phyloP scores from a whole-genome alignment of 2,797 vertebrate genomes.

The Gila robusta region DNA sequence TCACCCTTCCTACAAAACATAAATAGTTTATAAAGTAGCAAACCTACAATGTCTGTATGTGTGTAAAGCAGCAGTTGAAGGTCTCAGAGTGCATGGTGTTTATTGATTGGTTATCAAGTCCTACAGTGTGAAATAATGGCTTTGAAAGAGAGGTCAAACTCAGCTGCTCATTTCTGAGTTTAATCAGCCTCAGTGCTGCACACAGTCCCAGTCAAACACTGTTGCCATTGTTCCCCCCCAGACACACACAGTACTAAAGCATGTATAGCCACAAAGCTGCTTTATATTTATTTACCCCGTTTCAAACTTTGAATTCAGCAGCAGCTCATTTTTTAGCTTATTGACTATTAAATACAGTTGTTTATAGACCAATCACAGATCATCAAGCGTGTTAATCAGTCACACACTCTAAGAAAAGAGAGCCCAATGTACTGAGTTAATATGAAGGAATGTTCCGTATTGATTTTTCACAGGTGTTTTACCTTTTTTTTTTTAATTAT shows the following conservation, averaged over 20 bases:
- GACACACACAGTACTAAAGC: background rate
- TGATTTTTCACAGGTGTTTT: background rate
- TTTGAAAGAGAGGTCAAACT: constrained; percentile 55
- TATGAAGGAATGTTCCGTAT: background rate
- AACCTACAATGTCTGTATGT: constrained; percentile 28
- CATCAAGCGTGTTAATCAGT: background rate
- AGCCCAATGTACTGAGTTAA: background rate
- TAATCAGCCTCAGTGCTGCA: constrained; percentile 49
- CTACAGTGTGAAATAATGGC: constrained; percentile 51
- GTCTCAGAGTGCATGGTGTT: constrained; percentile 39
- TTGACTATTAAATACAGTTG: background rate
- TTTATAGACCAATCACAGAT: background rate
- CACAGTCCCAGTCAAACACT: constrained; percentile 37
- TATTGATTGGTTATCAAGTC: constrained; percentile 54
- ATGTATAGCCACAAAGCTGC: background rate
- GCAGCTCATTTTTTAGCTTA: background rate
- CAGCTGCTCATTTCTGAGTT: constrained; percentile 53
- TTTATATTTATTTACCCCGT: background rate
- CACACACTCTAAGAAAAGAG: background rate
- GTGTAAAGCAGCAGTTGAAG: constrained; percentile 24
- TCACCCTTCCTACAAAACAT: constrained; percentile 16
- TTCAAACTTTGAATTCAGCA: background rate
- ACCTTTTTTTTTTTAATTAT: background rate
- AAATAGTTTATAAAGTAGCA: constrained; percentile 35
- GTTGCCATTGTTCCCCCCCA: constrained; percentile 44